These are phyloP conservation scores for Drosophila biarmipes DNA, from an alignment of 1,140 invertebrate genomes.

Conservation along the genomic window DNA sequence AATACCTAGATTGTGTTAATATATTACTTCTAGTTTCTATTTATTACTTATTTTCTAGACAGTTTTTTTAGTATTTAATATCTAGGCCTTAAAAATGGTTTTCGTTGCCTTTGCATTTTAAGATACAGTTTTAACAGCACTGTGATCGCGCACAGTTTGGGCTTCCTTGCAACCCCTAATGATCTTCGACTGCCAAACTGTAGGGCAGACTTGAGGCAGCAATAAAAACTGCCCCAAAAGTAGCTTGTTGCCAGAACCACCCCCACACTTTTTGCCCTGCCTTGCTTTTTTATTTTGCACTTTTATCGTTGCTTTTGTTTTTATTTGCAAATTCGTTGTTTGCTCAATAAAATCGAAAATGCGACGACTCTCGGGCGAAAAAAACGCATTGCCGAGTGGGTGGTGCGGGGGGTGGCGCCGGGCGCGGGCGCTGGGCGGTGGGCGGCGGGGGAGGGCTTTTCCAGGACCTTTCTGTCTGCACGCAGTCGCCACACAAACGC, in stretches of 20 bases:
- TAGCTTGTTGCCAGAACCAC: neutral
- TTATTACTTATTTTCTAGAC: too few species aligned
- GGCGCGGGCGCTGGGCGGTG: neutral
- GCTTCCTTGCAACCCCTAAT: constrained; percentile 4
- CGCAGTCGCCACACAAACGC: constrained; percentile 68
- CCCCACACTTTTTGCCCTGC: neutral
- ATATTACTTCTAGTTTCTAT: too few species aligned
- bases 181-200: constrained; percentile 3
- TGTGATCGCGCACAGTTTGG: constrained; percentile 1
- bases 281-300: constrained; percentile 65
- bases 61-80: too few species aligned
- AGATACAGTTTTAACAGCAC: neutral
- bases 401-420: neutral
- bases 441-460: constrained; percentile 6
- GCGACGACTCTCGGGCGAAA: constrained; percentile 32
- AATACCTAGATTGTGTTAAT: too few species aligned
- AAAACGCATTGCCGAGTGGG: constrained; percentile 22
- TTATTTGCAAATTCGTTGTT: constrained; percentile 83
- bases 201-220: constrained; percentile 20
- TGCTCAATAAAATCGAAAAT: constrained; percentile 84
- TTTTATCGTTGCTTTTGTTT: constrained; percentile 80
- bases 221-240: constrained; percentile 28
- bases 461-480: constrained; percentile 53
- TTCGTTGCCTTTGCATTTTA: too few species aligned
- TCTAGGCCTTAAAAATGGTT: too few species aligned